Percentiles rank a stretch among this genome's conserved stretches.
phyloP scores from a whole-genome alignment of 1,140 invertebrate genomes.

The Plectrocnemia conspersa region DNA sequence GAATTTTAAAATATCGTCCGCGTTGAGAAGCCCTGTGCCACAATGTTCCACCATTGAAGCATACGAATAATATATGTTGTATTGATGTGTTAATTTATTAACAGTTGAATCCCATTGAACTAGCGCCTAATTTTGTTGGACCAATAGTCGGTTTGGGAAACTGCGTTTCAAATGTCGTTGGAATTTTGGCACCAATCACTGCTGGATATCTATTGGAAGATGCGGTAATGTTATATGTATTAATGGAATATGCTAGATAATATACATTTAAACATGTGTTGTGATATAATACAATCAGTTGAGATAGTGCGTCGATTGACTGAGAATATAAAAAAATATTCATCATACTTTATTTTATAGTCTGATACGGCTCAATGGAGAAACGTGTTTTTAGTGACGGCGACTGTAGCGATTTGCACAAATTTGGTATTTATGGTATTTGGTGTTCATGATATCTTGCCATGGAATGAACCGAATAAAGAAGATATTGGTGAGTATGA shows the following conservation, averaged over 20 bases:
- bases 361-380: constrained; percentile 48
- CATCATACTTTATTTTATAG: constrained; percentile 33
- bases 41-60: too few relatives aligned
- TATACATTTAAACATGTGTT: not conserved
- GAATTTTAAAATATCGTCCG: too few relatives aligned
- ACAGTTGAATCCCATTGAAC: constrained; percentile 63
- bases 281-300: not conserved
- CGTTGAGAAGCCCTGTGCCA: too few relatives aligned
- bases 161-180: constrained; percentile 67
- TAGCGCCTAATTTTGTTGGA: constrained; percentile 72
- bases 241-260: not conserved
- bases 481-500: constrained; percentile 22
- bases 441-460: constrained; percentile 44
- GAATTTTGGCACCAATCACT: constrained; percentile 51
- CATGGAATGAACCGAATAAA: constrained; percentile 42
- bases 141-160: constrained; percentile 74
- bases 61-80: not conserved
- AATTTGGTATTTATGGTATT: constrained; percentile 53
- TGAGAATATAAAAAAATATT: not conserved
- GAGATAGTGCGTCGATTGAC: not conserved
- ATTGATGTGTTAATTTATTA: constrained; percentile 2
- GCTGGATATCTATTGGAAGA: constrained; percentile 23
- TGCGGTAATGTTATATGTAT: constrained; percentile 19
- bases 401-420: constrained; percentile 50
- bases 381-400: constrained; percentile 55